Base-by-base conservation (phyloP, 92 coral and sea anemone species). In the Zoanthus sociatus region DNA sequence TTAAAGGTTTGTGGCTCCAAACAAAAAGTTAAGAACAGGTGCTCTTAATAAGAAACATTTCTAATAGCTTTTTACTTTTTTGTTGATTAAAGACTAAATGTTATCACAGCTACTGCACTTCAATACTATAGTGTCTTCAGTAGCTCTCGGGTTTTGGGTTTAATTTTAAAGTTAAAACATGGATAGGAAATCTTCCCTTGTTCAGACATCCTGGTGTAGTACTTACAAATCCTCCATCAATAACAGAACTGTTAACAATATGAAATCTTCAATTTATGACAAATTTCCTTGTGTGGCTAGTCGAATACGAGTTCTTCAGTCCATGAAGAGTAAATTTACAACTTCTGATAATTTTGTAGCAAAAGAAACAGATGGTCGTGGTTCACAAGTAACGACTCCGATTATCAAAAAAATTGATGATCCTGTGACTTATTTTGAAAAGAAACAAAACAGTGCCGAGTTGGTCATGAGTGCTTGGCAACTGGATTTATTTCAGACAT, bases 361-460 rank as follows among this genome's bases (percentile, higher is more conserved):
- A 1, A 48, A 33, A 56, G 61, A 9, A 14, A 71, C 73, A 30
- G 88, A 83, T 37, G 42, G 4, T 37, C 42, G 4, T 73, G 72
- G 44, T 11, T 60, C 20, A 13, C 58, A 73, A 44, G 55, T 47
- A 31, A 48, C 26, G 12, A 60, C 56, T 18, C 71, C 50, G 4
- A 46, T 54, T 50, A 37, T 56, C 26, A 53, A 64, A 9, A 17
- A 73, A 45, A 56, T 78, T 16, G 63, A 73, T 7, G 82, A 91
- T 78, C 95, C 94, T 14, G 87, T 87, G 21, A 89, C 63, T 44
- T 90, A 71, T 61, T 88, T 94, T 55, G 88, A 92, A 73, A 83
- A 86, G 51, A 89, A 87, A 33, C 79, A 87, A 17, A 86, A 77
- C 47, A 72, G 55, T 26, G 61, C 50, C 16, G 79, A 87, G 9